phyloP scores from a whole-genome alignment of 1,140 invertebrate species.

The Tenebrio molitor region DNA sequence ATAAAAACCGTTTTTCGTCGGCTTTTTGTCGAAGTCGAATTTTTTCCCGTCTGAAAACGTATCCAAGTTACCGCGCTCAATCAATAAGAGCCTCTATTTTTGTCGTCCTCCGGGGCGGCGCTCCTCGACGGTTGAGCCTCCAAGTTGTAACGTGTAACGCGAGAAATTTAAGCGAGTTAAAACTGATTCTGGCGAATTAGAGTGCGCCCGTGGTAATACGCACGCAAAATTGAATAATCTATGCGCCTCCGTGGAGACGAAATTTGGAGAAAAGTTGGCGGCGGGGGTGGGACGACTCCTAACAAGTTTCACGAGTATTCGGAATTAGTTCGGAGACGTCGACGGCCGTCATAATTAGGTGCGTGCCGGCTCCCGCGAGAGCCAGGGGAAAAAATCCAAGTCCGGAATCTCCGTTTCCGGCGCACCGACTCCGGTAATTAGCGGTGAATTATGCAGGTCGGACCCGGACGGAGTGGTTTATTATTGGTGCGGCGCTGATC shows the following conservation, averaged over 20 bases:
- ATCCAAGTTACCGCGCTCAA: too few species aligned
- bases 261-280: not conserved
- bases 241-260: conserved; percentile 3
- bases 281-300: not conserved
- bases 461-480: not conserved
- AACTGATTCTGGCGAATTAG: conserved; percentile 1
- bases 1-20: too few species aligned
- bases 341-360: not conserved
- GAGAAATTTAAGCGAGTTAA: conserved; percentile 1
- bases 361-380: not conserved
- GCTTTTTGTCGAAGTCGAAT: too few species aligned
- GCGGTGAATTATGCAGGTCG: conserved; percentile 9
- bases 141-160: not conserved
- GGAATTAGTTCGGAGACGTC: conserved; percentile 6
- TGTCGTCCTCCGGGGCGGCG: too few species aligned
- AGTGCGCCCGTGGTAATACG: not conserved
- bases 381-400: too few species aligned
- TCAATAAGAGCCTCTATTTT: too few species aligned
- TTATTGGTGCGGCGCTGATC: not conserved
- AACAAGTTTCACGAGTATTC: conserved; percentile 5
- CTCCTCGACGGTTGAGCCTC: too few species aligned
- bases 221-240: not conserved
- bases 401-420: conserved; percentile 24
- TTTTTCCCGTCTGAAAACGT: too few species aligned
- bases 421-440: conserved; percentile 23